A percentile compares a stretch with the other conserved stretches of the same genome.
Conservation (phyloP, 37 sponge, comb jelly and placozoan genomes). For the Halichondria panicea region DNA sequence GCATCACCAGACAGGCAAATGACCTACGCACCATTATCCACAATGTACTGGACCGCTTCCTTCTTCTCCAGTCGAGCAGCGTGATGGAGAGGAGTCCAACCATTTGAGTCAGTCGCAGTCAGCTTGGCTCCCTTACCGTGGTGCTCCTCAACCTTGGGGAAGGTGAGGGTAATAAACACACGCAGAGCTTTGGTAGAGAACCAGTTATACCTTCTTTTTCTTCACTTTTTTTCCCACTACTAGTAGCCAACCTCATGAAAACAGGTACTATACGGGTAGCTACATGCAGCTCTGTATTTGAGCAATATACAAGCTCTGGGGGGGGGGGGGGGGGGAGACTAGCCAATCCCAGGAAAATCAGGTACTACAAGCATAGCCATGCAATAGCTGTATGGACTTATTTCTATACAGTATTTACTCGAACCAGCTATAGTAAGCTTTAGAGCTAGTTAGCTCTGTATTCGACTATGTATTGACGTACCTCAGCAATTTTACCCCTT, state of each 20-base stretch:
- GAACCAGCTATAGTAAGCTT: too few species aligned
- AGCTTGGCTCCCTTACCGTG: constrained; percentile 54
- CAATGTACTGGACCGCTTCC: constrained; percentile 60
- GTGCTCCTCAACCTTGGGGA: constrained; percentile 42
- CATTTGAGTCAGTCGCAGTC: constrained; percentile 56
- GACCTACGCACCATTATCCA: constrained; percentile 16
- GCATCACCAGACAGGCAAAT: not conserved
- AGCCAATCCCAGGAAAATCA: not conserved
- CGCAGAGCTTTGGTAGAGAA: not conserved
- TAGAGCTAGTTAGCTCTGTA: too few species aligned
- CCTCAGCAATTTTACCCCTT: constrained; percentile 50
- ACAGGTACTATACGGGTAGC: too few species aligned
- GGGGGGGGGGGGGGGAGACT: too few species aligned
- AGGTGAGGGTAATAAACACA: not conserved
- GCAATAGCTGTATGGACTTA: too few species aligned
- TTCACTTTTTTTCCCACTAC: not conserved
- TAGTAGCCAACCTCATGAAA: too few species aligned
- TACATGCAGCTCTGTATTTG: too few species aligned
- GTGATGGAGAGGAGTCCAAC: constrained; percentile 81
- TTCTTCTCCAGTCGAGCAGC: constrained; percentile 77
- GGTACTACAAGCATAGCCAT: not conserved
- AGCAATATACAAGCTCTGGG: too few species aligned
- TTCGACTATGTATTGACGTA: constrained; percentile 24
- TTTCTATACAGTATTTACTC: too few species aligned
- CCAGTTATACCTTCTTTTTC: not conserved